Conservation (phyloP, 2,113 vertebrate genomes). For the Sterna hirundo region DNA sequence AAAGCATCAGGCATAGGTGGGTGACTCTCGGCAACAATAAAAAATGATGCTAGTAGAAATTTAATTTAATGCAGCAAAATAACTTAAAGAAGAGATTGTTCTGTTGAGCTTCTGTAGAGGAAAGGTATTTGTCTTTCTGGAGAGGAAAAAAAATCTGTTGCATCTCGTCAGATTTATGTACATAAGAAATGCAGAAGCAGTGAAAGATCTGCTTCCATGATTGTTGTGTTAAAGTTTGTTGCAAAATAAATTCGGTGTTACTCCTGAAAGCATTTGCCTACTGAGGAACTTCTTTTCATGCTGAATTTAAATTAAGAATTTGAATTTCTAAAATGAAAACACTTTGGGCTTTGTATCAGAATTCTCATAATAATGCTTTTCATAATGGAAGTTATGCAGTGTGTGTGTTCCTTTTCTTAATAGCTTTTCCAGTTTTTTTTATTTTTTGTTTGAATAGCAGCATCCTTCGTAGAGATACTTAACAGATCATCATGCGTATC, state of each 20-base stretch:
- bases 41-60: background rate
- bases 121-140: background rate
- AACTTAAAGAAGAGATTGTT: background rate
- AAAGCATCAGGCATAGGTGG: background rate
- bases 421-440: background rate
- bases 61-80: constrained; percentile 1
- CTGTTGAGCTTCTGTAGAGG: background rate
- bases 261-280: background rate
- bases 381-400: background rate
- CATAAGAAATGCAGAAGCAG: background rate
- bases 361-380: background rate
- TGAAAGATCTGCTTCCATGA: background rate
- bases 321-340: background rate
- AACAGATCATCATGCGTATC: background rate
- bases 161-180: background rate
- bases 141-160: background rate
- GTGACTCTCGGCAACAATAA: background rate
- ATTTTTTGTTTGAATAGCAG: background rate
- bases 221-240: background rate
- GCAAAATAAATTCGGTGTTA: background rate
- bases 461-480: background rate
- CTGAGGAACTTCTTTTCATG: background rate
- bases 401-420: background rate
- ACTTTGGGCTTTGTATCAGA: background rate
- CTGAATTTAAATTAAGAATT: background rate